These are phyloP conservation scores for Cryptoprocta ferox DNA, from an alignment of 2,797 vertebrate genomes.

Conservation along the genomic window DNA sequence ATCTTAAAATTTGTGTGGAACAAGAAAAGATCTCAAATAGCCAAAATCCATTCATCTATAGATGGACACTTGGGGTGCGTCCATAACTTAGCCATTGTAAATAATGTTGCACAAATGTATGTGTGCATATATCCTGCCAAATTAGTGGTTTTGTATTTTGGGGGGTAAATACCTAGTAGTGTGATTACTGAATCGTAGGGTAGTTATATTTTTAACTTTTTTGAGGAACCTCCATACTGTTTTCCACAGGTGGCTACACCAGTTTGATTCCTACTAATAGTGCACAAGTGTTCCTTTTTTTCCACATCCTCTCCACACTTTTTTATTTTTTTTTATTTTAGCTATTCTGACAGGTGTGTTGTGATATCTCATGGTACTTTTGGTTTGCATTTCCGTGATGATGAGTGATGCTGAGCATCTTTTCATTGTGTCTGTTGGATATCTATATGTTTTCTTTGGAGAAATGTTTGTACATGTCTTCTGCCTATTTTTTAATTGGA, in stretches of 20 bases:
- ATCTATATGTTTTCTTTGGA: background rate
- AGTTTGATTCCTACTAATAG: background rate
- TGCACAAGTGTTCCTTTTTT: background rate
- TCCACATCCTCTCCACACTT: background rate
- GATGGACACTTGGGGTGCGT: background rate
- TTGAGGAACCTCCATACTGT: background rate
- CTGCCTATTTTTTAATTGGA: background rate
- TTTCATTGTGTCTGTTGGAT: background rate
- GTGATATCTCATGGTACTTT: background rate
- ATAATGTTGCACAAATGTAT: background rate
- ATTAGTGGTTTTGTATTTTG: background rate
- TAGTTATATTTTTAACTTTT: background rate
- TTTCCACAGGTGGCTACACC: background rate
- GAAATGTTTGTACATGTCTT: background rate
- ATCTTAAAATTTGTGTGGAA: too few species aligned
- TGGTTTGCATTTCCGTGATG: background rate
- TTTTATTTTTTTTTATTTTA: background rate
- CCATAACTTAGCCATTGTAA: background rate
- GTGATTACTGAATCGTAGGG: background rate
- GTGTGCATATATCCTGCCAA: background rate
- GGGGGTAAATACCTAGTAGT: background rate
- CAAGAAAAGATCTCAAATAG: too few species aligned
- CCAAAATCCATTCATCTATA: background rate
- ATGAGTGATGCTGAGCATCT: background rate
- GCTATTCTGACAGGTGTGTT: background rate